Evolutionary conservation across 2,888 invertebrate genomes (phyloP), one percentile per base, ranked within the genome.

Genomic region (Muscina levida): DNA sequence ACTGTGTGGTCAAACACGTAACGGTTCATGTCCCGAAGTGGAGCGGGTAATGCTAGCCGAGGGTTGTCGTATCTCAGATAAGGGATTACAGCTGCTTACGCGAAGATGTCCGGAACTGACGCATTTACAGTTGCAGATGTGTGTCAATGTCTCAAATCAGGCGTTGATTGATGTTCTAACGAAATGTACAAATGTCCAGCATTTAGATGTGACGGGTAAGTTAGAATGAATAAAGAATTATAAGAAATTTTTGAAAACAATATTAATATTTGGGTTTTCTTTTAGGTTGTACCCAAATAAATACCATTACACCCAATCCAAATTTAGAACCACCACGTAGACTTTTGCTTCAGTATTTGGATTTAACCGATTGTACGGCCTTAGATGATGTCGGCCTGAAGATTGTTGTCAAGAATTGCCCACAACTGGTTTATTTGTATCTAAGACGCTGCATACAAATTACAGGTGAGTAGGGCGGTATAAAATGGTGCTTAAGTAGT

Each of bases 361-460:
- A 98, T 91, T 92, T 98, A 85, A 97, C 97, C 4, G 97, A 98
- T 90, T 98, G 98, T 88, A 93, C 94, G 76, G 93, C 94, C 17
- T 93, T 98, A 51, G 95, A 96, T 81, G 97, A 98, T 89, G 93
- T 94, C 26, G 97, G 97, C 0, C 92, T 98, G 13, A 94, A 95
- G 85, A 93, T 95, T 56, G 93, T 97, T 67, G 95, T 97, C 10
- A 94, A 95, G 83, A 96, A 96, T 85, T 97, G 97, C 90, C 96
- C 97, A 0, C 95, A 97, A 85, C 92, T 98, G 81, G 94, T 95
- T 84, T 97, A 96, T 91, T 92, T 98, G 65, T 98, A 97, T 91
- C 92, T 98, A 79, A 92, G 98, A 84, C 93, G 97, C 87, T 98
- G 98, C 91, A 93, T 94, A 87, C 94, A 95, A 92, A 95, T 98